Evolutionary conservation across 2,797 vertebrate genomes (phyloP).

Genomic region (Chromobotia macracanthus): DNA sequence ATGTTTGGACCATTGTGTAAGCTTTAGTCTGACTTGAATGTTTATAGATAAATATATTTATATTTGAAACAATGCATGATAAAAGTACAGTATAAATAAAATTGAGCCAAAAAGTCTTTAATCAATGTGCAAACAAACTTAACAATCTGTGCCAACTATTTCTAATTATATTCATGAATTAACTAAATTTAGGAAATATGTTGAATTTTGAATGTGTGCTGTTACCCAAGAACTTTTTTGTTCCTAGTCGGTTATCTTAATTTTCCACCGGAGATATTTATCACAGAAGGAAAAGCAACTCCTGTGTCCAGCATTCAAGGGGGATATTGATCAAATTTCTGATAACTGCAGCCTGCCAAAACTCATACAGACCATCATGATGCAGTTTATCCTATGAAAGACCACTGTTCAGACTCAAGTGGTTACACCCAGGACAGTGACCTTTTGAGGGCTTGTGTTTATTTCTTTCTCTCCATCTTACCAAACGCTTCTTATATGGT

Average conservation of each 20-base stretch:
- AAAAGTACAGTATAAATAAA: not conserved
- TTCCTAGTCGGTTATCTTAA: not conserved
- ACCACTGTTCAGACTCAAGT: conserved; percentile 7
- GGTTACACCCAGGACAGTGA: conserved; percentile 52
- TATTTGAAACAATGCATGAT: too few relatives aligned
- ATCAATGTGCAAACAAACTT: not conserved
- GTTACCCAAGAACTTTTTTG: not conserved
- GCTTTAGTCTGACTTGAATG: not conserved
- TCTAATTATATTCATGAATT: too few relatives aligned
- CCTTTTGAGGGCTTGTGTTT: conserved; percentile 40
- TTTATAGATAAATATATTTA: not conserved
- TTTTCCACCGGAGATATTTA: not conserved
- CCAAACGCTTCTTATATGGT: conserved; percentile 49
- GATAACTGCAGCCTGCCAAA: not conserved
- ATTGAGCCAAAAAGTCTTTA: not conserved
- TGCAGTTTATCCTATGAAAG: not conserved
- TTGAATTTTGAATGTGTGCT: not conserved
- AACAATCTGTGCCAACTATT: not conserved
- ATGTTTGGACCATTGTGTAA: not conserved
- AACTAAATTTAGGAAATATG: not conserved
- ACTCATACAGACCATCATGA: not conserved
- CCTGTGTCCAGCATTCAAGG: not conserved
- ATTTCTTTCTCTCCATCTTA: conserved; percentile 47
- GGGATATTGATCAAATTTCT: not conserved
- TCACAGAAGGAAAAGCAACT: not conserved